Evolutionary conservation across 2,113 vertebrate species (phyloP).

Genomic region (Microtus montanus): DNA sequence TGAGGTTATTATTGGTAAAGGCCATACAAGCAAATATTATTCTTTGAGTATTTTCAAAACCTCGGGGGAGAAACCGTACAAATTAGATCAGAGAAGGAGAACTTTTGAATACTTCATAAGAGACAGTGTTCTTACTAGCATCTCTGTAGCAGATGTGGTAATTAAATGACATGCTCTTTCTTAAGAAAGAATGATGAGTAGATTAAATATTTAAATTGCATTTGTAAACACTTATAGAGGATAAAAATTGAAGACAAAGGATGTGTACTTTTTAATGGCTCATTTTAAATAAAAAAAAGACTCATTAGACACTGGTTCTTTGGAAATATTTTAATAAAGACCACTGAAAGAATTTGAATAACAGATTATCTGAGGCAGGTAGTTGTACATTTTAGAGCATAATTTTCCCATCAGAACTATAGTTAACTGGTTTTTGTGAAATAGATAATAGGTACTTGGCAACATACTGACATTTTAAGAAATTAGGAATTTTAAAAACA

Average conservation of each 20-base stretch:
- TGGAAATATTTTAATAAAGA: slow-evolving; percentile 2
- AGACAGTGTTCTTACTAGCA: slow-evolving; percentile 16
- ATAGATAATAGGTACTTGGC: background rate
- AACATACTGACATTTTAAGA: slow-evolving; percentile 29
- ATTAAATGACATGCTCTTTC: background rate
- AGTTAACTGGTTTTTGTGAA: background rate
- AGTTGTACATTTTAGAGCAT: background rate
- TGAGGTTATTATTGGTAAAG: slow-evolving; percentile 5
- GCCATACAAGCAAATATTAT: background rate
- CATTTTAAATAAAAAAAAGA: slow-evolving; percentile 53
- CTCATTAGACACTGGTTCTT: background rate
- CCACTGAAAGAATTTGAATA: slow-evolving; percentile 6
- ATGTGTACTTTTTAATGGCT: slow-evolving; percentile 43
- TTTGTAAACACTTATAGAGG: background rate
- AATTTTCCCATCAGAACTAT: background rate
- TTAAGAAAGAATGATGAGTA: slow-evolving; percentile 30
- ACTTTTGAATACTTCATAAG: slow-evolving; percentile 13
- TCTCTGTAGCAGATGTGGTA: slow-evolving; percentile 23
- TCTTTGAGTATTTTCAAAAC: background rate
- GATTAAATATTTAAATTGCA: slow-evolving; percentile 1
- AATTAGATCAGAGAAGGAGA: slow-evolving; percentile 37
- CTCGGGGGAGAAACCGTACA: background rate
- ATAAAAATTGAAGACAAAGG: background rate
- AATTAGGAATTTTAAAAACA: slow-evolving; percentile 9
- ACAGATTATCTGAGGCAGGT: background rate